Evolutionary conservation across 2,888 invertebrate species (phyloP).

Genomic region (Napeogenes sylphis): DNA sequence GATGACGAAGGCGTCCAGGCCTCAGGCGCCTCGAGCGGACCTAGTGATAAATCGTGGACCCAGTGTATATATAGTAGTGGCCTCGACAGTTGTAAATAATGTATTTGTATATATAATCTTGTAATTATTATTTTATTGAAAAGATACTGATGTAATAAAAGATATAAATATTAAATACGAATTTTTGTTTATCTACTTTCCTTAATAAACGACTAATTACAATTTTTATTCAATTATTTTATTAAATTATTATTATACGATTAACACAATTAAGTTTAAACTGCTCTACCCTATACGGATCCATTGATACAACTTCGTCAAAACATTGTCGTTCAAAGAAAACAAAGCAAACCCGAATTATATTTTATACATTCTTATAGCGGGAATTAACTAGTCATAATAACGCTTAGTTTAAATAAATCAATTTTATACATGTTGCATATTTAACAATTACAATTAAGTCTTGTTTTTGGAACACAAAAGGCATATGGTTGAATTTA

Average conservation of each 20-base stretch:
- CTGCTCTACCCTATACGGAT: not conserved
- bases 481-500: too few species aligned
- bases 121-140: conserved; percentile 77
- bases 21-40: conserved; percentile 51
- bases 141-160: conserved; percentile 73
- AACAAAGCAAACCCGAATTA: not conserved
- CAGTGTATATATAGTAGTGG: conserved; percentile 75
- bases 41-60: conserved; percentile 73
- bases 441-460: too few species aligned
- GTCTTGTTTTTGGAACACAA: too few species aligned
- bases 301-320: not conserved
- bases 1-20: conserved; percentile 79
- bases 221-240: too few species aligned
- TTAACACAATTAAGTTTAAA: too few species aligned
- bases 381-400: too few species aligned
- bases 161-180: conserved; percentile 43
- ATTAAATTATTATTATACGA: too few species aligned
- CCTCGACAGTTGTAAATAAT: conserved; percentile 71
- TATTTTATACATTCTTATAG: too few species aligned
- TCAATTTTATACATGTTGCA: too few species aligned
- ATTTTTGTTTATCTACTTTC: conserved; percentile 19
- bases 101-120: conserved; percentile 68
- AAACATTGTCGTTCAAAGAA: not conserved
- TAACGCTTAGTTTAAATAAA: too few species aligned
- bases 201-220: not conserved